Evolutionary conservation across 2,888 invertebrate species (phyloP).

Genomic region (Tinea semifulvella): DNA sequence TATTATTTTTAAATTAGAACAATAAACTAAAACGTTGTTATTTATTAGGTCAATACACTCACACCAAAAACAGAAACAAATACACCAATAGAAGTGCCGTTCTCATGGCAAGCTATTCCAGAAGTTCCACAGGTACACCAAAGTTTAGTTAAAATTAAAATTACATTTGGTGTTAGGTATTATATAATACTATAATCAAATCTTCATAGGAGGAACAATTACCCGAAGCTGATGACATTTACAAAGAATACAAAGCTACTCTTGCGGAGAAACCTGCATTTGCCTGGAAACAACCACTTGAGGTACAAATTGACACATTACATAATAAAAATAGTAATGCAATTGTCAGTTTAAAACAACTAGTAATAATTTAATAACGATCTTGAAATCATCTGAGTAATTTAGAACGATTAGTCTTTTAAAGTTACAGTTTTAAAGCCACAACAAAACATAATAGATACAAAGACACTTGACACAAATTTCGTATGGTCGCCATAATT

Average conservation of each 20-base stretch:
- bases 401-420: neutral
- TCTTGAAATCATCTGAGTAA: neutral
- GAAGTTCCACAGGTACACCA: constrained; percentile 55
- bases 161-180: too few species aligned
- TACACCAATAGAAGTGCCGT: constrained; percentile 41
- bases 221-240: constrained; percentile 51
- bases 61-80: constrained; percentile 31
- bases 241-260: constrained; percentile 36
- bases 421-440: neutral
- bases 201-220: constrained; percentile 47
- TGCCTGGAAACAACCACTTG: constrained; percentile 8
- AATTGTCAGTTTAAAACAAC: neutral
- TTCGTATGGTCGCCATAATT: constrained; percentile 52
- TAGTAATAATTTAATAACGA: neutral
- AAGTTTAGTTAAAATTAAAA: too few species aligned
- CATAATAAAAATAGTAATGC: neutral
- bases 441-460: neutral
- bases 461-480: neutral
- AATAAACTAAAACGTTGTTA: neutral
- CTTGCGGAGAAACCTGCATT: constrained; percentile 41
- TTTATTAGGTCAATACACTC: constrained; percentile 21
- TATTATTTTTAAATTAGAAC: neutral
- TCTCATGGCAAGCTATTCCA: constrained; percentile 57
- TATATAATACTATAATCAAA: constrained; percentile 14
- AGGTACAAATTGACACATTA: neutral